Conservation (phyloP, 2,888 invertebrate genomes). For the Sericinus montela region DNA sequence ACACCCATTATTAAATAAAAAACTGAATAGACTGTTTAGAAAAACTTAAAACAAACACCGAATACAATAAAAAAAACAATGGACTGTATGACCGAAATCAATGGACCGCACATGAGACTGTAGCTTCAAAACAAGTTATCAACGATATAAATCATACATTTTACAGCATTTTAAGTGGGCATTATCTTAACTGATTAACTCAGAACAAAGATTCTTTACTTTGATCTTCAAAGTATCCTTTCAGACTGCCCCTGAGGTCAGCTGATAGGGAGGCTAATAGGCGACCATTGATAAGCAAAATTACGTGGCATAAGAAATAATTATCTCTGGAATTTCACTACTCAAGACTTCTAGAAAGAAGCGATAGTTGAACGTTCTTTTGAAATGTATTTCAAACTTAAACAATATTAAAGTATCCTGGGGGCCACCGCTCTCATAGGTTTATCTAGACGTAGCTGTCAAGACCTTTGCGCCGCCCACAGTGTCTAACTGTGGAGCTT, state of each 20-base stretch:
- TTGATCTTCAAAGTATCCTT: slow-evolving; percentile 41
- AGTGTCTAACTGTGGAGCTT: no score
- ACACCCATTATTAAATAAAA: no score
- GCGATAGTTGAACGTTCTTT: no score
- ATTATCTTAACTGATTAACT: slow-evolving; percentile 60
- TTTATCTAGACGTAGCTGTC: no score
- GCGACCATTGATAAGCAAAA: slow-evolving; percentile 11
- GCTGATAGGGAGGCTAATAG: slow-evolving; percentile 43
- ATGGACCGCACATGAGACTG: slow-evolving; percentile 26
- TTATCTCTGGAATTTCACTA: slow-evolving; percentile 1
- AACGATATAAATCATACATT: slow-evolving; percentile 61
- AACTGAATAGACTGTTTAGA: neutral
- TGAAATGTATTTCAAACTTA: no score
- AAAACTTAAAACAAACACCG: slow-evolving; percentile 22
- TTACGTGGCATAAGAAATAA: slow-evolving; percentile 13
- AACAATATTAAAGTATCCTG: no score
- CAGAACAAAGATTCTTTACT: slow-evolving; percentile 47
- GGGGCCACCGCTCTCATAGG: no score
- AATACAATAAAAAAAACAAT: slow-evolving; percentile 19
- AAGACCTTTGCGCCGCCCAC: no score
- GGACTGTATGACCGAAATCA: slow-evolving; percentile 23
- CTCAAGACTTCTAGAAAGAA: no score
- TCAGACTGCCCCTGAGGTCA: slow-evolving; percentile 45
- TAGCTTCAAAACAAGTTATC: slow-evolving; percentile 45
- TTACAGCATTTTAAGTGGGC: slow-evolving; percentile 64